Conservation (phyloP, 1,140 invertebrate species). For the Trissolcus basalis region DNA sequence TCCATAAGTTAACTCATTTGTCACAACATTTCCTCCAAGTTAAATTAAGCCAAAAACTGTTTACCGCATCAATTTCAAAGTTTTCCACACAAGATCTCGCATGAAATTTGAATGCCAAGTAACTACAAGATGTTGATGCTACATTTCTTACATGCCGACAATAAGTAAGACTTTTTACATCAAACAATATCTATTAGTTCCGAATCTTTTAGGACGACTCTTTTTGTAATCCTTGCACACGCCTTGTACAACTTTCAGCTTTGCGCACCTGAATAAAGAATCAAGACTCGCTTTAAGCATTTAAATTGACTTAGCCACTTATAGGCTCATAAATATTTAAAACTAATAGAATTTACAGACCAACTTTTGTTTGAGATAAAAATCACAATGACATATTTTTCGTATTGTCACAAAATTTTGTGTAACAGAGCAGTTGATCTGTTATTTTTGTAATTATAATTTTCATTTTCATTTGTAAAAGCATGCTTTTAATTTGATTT, state of each 20-base stretch:
- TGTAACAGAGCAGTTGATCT: too few species aligned
- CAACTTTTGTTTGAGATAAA: slow-evolving; percentile 21
- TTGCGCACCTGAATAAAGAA: slow-evolving; percentile 34
- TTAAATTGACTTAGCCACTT: slow-evolving; percentile 53
- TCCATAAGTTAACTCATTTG: slow-evolving; percentile 29
- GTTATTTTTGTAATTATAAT: too few species aligned
- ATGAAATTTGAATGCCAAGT: slow-evolving; percentile 52
- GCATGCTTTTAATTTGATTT: too few species aligned
- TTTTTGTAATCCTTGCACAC: slow-evolving; percentile 15
- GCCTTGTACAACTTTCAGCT: slow-evolving; percentile 18
- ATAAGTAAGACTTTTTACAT: slow-evolving; percentile 40
- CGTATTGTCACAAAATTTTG: too few species aligned
- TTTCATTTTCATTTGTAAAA: too few species aligned
- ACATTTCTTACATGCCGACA: slow-evolving; percentile 43
- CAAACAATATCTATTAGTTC: slow-evolving; percentile 32
- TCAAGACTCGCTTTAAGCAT: slow-evolving; percentile 37
- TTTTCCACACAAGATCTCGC: slow-evolving; percentile 36
- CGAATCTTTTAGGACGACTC: slow-evolving; percentile 4
- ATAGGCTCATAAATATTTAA: slow-evolving; percentile 59
- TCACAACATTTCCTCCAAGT: slow-evolving; percentile 37
- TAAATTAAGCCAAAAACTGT: slow-evolving; percentile 52
- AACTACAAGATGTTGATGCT: slow-evolving; percentile 34
- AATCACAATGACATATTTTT: slow-evolving; percentile 6
- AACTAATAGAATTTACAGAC: slow-evolving; percentile 39
- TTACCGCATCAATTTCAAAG: slow-evolving; percentile 50